Evolutionary conservation across 64 coral and sea anemone genomes (phyloP).

Genomic region (Orbicella faveolata): DNA sequence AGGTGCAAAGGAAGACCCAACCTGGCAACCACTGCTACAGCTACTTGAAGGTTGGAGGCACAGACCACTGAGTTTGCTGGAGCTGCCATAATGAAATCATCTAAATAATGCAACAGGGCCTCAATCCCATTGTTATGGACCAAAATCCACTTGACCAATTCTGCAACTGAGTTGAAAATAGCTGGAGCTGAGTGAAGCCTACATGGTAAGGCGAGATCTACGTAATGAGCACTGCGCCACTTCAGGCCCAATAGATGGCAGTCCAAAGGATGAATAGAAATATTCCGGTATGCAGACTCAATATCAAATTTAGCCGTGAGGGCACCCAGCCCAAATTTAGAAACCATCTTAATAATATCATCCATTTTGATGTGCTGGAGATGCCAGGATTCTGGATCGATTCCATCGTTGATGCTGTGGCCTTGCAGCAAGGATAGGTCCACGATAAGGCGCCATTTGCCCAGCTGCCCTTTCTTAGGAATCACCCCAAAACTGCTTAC

Average conservation of each 20-base stretch:
- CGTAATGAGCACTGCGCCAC: constrained; percentile 12
- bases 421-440: background rate
- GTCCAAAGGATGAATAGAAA: constrained; percentile 20
- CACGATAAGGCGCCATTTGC: constrained; percentile 54
- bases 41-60: background rate
- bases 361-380: background rate
- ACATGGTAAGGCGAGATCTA: constrained; percentile 35
- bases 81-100: constrained; percentile 35
- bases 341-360: background rate
- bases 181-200: background rate
- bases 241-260: constrained; percentile 6
- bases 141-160: background rate
- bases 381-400: background rate
- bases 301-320: constrained; percentile 43
- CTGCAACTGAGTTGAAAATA: constrained; percentile 34
- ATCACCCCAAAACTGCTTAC: constrained; percentile 18
- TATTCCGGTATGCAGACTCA: background rate
- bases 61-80: constrained; percentile 15
- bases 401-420: constrained; percentile 44
- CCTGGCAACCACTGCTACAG: background rate
- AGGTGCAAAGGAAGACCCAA: background rate
- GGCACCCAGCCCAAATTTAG: background rate
- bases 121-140: too few species aligned
- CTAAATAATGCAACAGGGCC: background rate
- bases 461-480: constrained; percentile 9